Evolutionary conservation across 2,797 vertebrate genomes (phyloP).

Genomic region (Linurgus olivaceus): DNA sequence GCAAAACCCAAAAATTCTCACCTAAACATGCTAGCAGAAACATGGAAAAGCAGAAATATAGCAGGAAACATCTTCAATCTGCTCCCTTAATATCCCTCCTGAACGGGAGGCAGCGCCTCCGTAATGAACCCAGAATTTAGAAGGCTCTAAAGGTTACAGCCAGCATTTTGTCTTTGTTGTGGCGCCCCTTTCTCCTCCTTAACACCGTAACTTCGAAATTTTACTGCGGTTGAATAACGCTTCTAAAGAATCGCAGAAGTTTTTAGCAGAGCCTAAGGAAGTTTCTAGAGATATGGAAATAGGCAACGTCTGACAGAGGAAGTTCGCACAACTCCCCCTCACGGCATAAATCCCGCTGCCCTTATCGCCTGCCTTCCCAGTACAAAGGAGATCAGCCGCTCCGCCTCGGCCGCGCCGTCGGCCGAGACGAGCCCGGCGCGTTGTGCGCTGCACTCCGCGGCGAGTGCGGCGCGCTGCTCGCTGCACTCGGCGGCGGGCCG

Average conservation of each 20-base stretch:
- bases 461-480: too few species aligned
- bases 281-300: constrained; percentile 40
- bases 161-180: background rate
- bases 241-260: accelerated
- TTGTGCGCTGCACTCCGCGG: too few species aligned
- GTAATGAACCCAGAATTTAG: background rate
- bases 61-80: background rate
- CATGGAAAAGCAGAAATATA: accelerated
- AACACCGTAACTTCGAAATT: accelerated
- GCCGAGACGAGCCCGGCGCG: too few species aligned
- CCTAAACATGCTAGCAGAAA: background rate
- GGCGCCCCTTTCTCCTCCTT: background rate
- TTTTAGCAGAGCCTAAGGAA: background rate
- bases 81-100: background rate
- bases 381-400: background rate
- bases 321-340: background rate
- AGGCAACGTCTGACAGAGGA: background rate
- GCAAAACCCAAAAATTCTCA: background rate
- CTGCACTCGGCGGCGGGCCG: too few species aligned
- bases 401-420: background rate
- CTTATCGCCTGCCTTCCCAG: background rate
- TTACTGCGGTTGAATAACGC: accelerated
- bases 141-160: background rate
- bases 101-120: accelerated
- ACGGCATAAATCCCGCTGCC: background rate